Evolutionary conservation across 2,888 invertebrate species (phyloP), one percentile per base, ranked within the genome.

Genomic region (Xanthia togata): DNA sequence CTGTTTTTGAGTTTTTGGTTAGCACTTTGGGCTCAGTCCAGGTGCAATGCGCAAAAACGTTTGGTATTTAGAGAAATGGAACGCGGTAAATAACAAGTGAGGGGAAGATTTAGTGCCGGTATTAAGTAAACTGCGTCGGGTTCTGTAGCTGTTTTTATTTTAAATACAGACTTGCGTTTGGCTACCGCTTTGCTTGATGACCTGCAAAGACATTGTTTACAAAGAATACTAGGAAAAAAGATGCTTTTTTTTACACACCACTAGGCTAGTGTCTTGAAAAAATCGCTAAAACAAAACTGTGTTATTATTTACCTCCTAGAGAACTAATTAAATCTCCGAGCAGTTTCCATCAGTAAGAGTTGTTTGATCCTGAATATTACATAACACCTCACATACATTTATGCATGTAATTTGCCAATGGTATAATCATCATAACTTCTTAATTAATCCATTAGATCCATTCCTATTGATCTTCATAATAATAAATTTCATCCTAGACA

Each of bases 41-140:
- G 85, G 76, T 87, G 81, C 81, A 80, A 67, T 84, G 73, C 81
- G 70, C 70, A 80, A 87, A 83, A 83, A 86, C 67, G 60, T 69
- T 64, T 65, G 82, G 78, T 85, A 85, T 85, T 76, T 63, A 70
- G 82, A 81, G 31, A 73, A 85, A 81, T 85, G 85, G 85, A 55
- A 62, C 67, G 57, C 68, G 73, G 84, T 81, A 84, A 84, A 84
- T 79, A 84, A 84, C 84, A 68, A 84, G 73, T 80, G 64, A 79
- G 68, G 50, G 73, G 68, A 72, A 84, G 81, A 80, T 80, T 80
- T 84, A 81, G 63, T 84, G 64, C 53, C 4, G 73, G 81, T 81
- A 84, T 80, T 84, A 79, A 83, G 68, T 53, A 59, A 79, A 77
- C 63, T 68, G 78, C 65, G 55, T 67, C 65, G 70, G 70, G 60